phyloP scores from a whole-genome alignment of 2,113 vertebrate species.

The Catharus minimus region DNA sequence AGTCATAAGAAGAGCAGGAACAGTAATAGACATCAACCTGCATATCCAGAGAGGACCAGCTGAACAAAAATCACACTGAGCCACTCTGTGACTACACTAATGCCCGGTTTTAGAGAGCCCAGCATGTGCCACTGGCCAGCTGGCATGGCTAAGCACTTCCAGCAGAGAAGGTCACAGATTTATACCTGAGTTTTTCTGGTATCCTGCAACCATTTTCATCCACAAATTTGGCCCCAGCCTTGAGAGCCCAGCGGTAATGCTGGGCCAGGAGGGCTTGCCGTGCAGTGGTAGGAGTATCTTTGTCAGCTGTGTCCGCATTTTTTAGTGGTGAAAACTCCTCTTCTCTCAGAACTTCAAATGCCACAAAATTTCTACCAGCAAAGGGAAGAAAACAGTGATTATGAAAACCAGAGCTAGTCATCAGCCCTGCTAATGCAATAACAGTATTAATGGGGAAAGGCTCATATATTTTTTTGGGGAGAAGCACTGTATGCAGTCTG shows the following conservation, averaged over 20 bases:
- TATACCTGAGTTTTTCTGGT: constrained; percentile 70
- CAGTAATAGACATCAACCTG: background rate
- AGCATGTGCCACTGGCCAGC: background rate
- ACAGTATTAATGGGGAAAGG: background rate
- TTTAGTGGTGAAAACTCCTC: constrained; percentile 95
- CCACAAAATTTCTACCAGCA: constrained; percentile 85
- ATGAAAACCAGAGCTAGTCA: background rate
- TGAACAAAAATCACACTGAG: fast-evolving
- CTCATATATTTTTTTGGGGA: background rate
- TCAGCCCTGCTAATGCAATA: background rate
- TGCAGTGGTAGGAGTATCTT: constrained; percentile 82
- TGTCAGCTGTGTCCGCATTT: constrained; percentile 79
- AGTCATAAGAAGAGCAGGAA: background rate
- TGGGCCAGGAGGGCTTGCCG: constrained; percentile 82
- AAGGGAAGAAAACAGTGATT: background rate
- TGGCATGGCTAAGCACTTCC: background rate
- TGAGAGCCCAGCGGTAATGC: constrained; percentile 86
- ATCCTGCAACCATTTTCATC: constrained; percentile 68
- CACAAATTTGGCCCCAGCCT: constrained; percentile 80
- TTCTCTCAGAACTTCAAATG: constrained; percentile 87
- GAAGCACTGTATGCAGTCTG: background rate
- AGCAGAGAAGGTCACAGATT: background rate
- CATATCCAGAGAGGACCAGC: background rate
- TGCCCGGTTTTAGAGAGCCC: background rate
- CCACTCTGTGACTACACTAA: background rate